These are phyloP conservation scores for Sycophila texana DNA, from an alignment of 2,888 invertebrate species.

Conservation along the genomic window DNA sequence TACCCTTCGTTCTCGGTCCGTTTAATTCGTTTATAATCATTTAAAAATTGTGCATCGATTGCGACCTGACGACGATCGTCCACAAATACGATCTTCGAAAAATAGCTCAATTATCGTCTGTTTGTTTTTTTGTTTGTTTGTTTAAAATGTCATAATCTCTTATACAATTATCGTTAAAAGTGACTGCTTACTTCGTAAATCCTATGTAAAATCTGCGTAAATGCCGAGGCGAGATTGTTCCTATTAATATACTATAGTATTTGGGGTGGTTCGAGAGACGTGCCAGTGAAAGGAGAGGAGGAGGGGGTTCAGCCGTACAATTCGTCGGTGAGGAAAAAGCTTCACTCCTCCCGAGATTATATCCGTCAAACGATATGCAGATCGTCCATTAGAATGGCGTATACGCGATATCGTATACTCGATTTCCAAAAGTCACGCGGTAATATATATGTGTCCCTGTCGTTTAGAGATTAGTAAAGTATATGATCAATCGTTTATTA, in stretches of 20 bases:
- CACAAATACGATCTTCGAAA: slow-evolving; percentile 34
- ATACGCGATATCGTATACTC: no score
- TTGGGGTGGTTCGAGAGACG: not conserved
- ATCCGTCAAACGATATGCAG: no score
- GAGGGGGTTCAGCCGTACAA: no score
- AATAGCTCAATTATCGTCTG: slow-evolving; percentile 30
- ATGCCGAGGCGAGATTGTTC: slow-evolving; percentile 24
- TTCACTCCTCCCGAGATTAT: no score
- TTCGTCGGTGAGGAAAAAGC: no score
- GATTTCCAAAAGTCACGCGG: no score
- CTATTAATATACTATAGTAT: not conserved
- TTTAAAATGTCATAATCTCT: slow-evolving; percentile 13
- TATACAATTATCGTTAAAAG: slow-evolving; percentile 20
- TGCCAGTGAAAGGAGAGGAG: not conserved
- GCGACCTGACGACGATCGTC: slow-evolving; percentile 46
- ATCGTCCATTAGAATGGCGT: no score
- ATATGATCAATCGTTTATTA: no score
- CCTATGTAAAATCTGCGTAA: slow-evolving; percentile 4
- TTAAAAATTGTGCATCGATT: slow-evolving; percentile 36
- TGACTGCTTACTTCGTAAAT: not conserved
- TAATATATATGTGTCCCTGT: no score
- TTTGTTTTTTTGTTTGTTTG: not conserved
- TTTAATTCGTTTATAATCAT: slow-evolving; percentile 1
- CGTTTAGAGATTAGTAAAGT: no score
- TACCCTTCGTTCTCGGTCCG: not conserved